phyloP scores from a whole-genome alignment of 2,113 vertebrate species.

The Lanius collurio region DNA sequence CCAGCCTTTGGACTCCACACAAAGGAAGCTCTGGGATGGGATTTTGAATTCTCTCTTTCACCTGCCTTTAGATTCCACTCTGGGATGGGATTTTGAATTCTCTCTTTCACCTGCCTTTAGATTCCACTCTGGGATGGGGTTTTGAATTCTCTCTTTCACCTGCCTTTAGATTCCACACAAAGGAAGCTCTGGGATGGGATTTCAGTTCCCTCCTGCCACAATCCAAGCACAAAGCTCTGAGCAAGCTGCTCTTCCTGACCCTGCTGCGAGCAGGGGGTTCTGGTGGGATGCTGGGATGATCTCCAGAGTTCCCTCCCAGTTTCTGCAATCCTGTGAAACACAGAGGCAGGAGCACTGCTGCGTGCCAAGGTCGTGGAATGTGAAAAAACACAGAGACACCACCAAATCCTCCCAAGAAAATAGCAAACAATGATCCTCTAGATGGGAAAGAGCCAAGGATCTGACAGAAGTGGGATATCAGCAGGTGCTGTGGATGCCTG shows the following conservation, averaged over 20 bases:
- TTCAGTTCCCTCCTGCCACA: not conserved
- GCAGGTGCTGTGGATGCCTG: not conserved
- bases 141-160: not conserved
- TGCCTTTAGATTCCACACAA: not conserved
- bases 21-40: not conserved
- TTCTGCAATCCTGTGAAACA: not conserved
- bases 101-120: not conserved
- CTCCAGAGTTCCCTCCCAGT: not conserved
- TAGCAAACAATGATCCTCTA: not conserved
- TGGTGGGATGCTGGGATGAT: not conserved
- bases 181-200: not conserved
- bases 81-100: not conserved
- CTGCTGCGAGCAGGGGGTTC: not conserved
- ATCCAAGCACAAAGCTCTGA: not conserved
- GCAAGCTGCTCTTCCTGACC: not conserved
- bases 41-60: not conserved
- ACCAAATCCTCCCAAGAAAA: not conserved
- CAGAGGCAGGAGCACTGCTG: not conserved
- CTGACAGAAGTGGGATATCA: not conserved
- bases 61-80: not conserved
- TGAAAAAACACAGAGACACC: not conserved
- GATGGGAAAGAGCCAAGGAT: not conserved
- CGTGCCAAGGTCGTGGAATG: not conserved
- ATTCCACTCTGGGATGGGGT: not conserved
- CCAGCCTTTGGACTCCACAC: not conserved